Base-by-base conservation (phyloP, 2,888 invertebrate genomes). In the Stegana nigrithorax region DNA sequence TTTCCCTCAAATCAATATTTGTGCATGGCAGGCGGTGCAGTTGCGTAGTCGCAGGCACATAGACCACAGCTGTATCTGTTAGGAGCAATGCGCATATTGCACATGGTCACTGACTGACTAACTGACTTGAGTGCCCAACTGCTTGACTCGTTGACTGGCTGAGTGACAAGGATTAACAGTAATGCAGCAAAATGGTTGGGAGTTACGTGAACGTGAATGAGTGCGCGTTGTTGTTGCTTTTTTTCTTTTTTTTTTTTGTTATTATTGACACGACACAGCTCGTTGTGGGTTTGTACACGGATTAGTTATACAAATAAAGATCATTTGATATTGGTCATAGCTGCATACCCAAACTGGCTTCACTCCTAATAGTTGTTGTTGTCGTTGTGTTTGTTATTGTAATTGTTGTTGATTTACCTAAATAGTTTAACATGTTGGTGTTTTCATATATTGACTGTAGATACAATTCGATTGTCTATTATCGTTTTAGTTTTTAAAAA, bases 41-140 rank as follows among this genome's bases (percentile, higher is more conserved):
- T n/a, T n/a, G n/a, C n/a, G n/a, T n/a, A n/a, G 57, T 17, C 60
- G 63, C 23, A 69, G 73, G 64, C 69, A 70, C 73, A 70, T 67
- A 60, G 55, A 36, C 47, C 59, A 39, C 29, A 44, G 59, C 56
- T 42, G 56, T 29, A 47, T 25, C n/a, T 56, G 39, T 56, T 19
- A 39, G 51, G 14, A 50, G 25, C n/a, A n/a, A n/a, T n/a, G n/a
- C 51, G 27, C 47, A 53, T 55, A 19, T 23, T 36, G 47, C 14
- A 29, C 19, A 45, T 8, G 26, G 27, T n/a, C 60, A 62, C 17
- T 60, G 62, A 63, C 44, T 58, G 55, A 59, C 39, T 32, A 55
- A 53, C 36, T 17, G 64, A 27, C 19, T 23, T n/a, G 29, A 39
- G 26, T 56, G 60, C 25, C 21, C 21, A 67, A 51, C 47, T 26